These are phyloP conservation scores for Sinohyriopsis cumingii DNA, from an alignment of 2,888 invertebrate genomes.

Conservation along the genomic window DNA sequence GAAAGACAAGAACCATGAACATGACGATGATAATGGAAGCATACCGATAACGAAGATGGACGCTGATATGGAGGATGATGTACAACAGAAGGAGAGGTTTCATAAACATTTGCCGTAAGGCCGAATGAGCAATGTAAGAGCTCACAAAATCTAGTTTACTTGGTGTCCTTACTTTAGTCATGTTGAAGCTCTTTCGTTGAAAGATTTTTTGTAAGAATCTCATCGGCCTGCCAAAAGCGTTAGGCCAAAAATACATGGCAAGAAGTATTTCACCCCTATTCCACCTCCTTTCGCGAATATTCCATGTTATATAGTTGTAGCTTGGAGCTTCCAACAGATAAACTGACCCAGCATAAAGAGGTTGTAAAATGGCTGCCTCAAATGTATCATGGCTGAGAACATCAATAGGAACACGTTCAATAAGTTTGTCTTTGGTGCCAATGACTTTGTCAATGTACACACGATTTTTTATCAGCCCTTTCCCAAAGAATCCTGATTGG, in stretches of 20 bases:
- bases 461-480: constrained; percentile 60
- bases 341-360: constrained; percentile 56
- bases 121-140: constrained; percentile 61
- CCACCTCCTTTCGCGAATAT: constrained; percentile 62
- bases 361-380: constrained; percentile 60
- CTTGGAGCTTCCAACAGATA: constrained; percentile 58
- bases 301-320: constrained; percentile 64
- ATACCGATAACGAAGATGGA: constrained; percentile 52
- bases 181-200: constrained; percentile 56
- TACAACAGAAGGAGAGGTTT: constrained; percentile 59
- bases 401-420: constrained; percentile 62
- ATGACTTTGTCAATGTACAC: constrained; percentile 62
- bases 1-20: constrained; percentile 61
- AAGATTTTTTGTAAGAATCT: constrained; percentile 52
- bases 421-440: constrained; percentile 49
- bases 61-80: constrained; percentile 55
- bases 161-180: constrained; percentile 55
- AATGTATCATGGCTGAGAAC: constrained; percentile 66
- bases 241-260: constrained; percentile 63
- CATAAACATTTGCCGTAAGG: constrained; percentile 63
- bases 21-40: constrained; percentile 59
- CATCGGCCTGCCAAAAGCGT: constrained; percentile 55
- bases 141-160: constrained; percentile 58
- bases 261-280: constrained; percentile 61
- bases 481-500: constrained; percentile 63